Evolutionary conservation across 2,888 invertebrate genomes (phyloP), one percentile per base, ranked within the genome.

Genomic region (Pteria penguin): DNA sequence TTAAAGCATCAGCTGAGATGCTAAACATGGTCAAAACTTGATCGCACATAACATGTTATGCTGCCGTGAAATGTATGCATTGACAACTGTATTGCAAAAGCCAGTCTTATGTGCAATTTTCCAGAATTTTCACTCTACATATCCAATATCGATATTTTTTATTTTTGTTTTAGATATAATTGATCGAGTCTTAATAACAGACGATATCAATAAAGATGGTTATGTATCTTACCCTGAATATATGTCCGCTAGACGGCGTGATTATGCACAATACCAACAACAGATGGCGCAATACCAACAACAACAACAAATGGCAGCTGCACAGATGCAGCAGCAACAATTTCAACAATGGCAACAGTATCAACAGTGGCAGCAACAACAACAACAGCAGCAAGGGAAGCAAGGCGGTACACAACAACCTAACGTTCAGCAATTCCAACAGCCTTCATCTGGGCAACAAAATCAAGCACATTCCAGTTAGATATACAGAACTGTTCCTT

Each of bases 181-280:
- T 55, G 98, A 98, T 90, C 95, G 95, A 84, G 96, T 97, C 11
- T 92, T 98, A 52, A 93, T 94, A 73, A 95, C 96, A 79, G 97
- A 97, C 86, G 98, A 98, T 91, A 93, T 94, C 0, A 95, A 98
- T 90, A 94, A 95, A 54, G 97, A 98, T 88, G 98, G 98, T 0
- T 96, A 94, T 89, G 93, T 98, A 45, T 96, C 95, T 76, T 98
- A 97, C 90, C 94, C 95, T 0, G 98, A 98, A 91, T 96, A 95
- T 88, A 85, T 87, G 32, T 77, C 87, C 4, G 91, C 91, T 4
- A 82, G 91, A 65, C 79, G 87, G 31, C 80, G 90, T n/a, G 90
- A 90, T 62, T 87, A 86, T 73, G 81, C 72, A 27, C 57, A 54
- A 14, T 68, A 75, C 18, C 81, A 85, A 62, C 78, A 82, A 36